Evolutionary conservation across 1,140 invertebrate species (phyloP).

Genomic region (Drusus annulatus): DNA sequence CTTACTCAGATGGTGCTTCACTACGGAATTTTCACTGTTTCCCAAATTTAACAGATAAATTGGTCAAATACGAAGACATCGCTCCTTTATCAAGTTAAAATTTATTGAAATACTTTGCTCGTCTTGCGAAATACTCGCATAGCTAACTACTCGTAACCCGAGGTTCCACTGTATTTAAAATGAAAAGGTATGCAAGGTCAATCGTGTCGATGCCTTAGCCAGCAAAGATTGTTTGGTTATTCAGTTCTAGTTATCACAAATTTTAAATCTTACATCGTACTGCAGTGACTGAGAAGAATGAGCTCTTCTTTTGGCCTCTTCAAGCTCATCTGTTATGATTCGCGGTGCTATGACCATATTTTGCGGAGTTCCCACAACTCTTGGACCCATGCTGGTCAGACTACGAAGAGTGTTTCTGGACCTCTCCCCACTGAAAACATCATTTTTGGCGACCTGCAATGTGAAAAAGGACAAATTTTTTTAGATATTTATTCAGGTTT

Average conservation of each 20-base stretch:
- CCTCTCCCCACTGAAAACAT: slow-evolving; percentile 48
- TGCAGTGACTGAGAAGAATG: slow-evolving; percentile 42
- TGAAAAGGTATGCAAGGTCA: too few relatives aligned
- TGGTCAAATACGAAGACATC: too few relatives aligned
- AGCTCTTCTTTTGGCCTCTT: slow-evolving; percentile 7
- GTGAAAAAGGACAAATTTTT: neutral
- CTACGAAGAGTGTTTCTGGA: slow-evolving; percentile 28
- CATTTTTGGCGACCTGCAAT: neutral
- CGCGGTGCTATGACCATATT: slow-evolving; percentile 40
- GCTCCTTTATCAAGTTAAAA: too few relatives aligned
- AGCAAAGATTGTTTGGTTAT: neutral
- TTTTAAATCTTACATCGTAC: slow-evolving; percentile 29
- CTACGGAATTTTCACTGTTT: too few relatives aligned
- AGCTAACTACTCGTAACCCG: too few relatives aligned
- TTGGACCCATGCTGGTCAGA: slow-evolving; percentile 40
- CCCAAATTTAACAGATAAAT: too few relatives aligned
- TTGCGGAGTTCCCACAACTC: slow-evolving; percentile 42
- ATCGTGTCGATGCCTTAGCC: too few relatives aligned
- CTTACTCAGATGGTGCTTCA: too few relatives aligned
- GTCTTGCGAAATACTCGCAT: too few relatives aligned
- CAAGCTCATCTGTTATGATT: slow-evolving; percentile 41
- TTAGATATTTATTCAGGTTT: too few relatives aligned
- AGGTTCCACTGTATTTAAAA: too few relatives aligned
- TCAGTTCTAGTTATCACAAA: neutral
- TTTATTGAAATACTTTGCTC: too few relatives aligned